phyloP scores from a whole-genome alignment of 2,113 vertebrate genomes.

The Osmerus eperlanus region DNA sequence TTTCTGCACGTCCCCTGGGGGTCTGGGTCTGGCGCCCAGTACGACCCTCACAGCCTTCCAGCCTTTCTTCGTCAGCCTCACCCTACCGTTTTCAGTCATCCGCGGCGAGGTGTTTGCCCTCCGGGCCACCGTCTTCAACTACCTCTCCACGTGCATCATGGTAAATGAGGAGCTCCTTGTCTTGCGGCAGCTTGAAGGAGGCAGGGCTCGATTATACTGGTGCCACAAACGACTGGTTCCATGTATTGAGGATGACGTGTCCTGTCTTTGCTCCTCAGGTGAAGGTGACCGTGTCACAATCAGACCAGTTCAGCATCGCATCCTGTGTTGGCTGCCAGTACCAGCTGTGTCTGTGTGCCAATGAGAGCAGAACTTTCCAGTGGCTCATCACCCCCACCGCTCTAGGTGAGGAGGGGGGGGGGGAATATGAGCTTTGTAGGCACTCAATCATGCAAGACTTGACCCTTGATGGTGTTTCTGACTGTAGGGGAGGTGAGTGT shows the following conservation, averaged over 20 bases:
- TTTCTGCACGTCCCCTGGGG: slow-evolving; percentile 79
- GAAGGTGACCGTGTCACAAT: background rate
- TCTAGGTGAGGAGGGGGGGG: background rate
- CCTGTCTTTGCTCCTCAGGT: background rate
- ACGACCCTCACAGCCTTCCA: slow-evolving; percentile 70
- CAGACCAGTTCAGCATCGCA: background rate
- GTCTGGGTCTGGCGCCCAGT: slow-evolving; percentile 80
- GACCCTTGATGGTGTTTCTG: too few species aligned
- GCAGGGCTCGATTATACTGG: too few species aligned
- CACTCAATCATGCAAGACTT: too few species aligned
- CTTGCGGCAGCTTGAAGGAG: too few species aligned
- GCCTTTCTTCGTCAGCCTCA: slow-evolving; percentile 80
- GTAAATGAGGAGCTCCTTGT: slow-evolving; percentile 47
- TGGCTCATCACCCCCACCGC: background rate
- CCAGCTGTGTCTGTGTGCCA: background rate
- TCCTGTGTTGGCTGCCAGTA: slow-evolving; percentile 2
- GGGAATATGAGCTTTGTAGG: too few species aligned
- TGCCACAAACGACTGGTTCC: too few species aligned
- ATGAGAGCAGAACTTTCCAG: background rate
- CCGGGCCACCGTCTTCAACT: slow-evolving; percentile 82
- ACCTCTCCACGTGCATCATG: slow-evolving; percentile 79
- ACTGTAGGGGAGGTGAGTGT: slow-evolving; percentile 69
- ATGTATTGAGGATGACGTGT: too few species aligned
- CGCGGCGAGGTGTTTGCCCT: slow-evolving; percentile 77
- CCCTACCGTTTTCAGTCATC: slow-evolving; percentile 78